Base-by-base conservation (phyloP, 1,140 invertebrate genomes). In the Phenacoccus solenopsis region DNA sequence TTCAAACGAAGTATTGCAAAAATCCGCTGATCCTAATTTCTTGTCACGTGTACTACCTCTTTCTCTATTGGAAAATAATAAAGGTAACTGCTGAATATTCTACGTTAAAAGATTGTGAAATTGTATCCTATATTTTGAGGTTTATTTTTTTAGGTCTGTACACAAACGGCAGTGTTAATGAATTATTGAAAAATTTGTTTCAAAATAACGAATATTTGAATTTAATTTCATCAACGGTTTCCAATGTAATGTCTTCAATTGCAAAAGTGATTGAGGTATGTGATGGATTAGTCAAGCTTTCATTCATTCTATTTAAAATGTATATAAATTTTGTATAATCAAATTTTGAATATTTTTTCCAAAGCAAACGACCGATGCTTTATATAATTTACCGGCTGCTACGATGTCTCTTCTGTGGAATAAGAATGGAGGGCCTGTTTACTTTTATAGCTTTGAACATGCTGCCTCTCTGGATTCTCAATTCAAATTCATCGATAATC, bases 371-470 rank as follows among this genome's bases (percentile, higher is more conserved):
- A 81, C 79, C 1, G 88, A 90, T 75, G 87, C 86, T 0, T 74
- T 90, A 5, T 90, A 88, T 75, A 90, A 89, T 73, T 81, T 86
- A 22, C 88, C 88, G 0, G 86, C 87, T 0, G 88, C 87, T 74
- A 76, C 88, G 16, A 88, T 85, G 7, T 85, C 84, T 0, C 77
- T 84, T 38, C 78, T 84, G 7, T 90, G 88, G 88, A 82, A 83
- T 0, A 80, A 79, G 72, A 79, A 80, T 56, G 76, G 78, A 1
- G 81, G 82, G 0, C 81, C 84, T 0, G 80, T 86, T 0, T 89
- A 82, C 74, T 79, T 90, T 24, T 90, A 90, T 75, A 86, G 86
- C 74, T 90, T 90, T 74, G 88, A 90, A 70, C 85, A 89, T 71
- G 78, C 80, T 10, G 24, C 73, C 0, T 83, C 28, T 16, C 28